Evolutionary conservation across 2,888 invertebrate species (phyloP).

Genomic region (Gymnocheta viridis): DNA sequence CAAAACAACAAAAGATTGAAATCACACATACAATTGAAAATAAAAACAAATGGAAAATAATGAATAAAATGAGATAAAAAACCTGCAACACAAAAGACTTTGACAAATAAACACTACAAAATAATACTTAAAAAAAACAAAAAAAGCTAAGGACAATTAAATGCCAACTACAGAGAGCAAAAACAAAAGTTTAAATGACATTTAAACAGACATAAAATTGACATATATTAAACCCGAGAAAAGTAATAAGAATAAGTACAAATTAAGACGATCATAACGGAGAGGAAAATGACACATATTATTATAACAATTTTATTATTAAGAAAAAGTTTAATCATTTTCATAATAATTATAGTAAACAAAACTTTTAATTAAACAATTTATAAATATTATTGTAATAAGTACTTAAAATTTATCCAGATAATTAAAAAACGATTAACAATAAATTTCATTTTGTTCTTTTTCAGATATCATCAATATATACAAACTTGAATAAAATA

Average conservation of each 20-base stretch:
- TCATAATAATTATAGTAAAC: too few relatives aligned
- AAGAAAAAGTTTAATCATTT: too few relatives aligned
- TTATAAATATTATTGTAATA: too few relatives aligned
- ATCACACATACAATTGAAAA: slow-evolving; percentile 51
- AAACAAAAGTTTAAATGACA: slow-evolving; percentile 36
- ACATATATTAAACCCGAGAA: slow-evolving; percentile 6
- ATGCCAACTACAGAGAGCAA: slow-evolving; percentile 27
- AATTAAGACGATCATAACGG: not conserved
- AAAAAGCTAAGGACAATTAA: slow-evolving; percentile 14
- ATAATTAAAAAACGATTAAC: too few relatives aligned
- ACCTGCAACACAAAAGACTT: slow-evolving; percentile 41
- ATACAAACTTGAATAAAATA: not conserved
- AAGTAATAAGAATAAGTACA: not conserved
- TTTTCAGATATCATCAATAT: too few relatives aligned
- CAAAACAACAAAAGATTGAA: slow-evolving; percentile 52
- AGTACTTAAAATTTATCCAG: too few relatives aligned
- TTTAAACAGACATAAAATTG: slow-evolving; percentile 46
- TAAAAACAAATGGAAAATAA: slow-evolving; percentile 54
- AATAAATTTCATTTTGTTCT: too few relatives aligned
- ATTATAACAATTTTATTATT: not conserved
- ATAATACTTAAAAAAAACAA: slow-evolving; percentile 34
- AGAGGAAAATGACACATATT: not conserved
- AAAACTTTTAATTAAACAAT: too few relatives aligned
- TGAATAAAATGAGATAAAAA: slow-evolving; percentile 26
- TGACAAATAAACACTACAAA: slow-evolving; percentile 64